phyloP scores from a whole-genome alignment of 2,797 vertebrate species.

The Eleutherodactylus coqui region DNA sequence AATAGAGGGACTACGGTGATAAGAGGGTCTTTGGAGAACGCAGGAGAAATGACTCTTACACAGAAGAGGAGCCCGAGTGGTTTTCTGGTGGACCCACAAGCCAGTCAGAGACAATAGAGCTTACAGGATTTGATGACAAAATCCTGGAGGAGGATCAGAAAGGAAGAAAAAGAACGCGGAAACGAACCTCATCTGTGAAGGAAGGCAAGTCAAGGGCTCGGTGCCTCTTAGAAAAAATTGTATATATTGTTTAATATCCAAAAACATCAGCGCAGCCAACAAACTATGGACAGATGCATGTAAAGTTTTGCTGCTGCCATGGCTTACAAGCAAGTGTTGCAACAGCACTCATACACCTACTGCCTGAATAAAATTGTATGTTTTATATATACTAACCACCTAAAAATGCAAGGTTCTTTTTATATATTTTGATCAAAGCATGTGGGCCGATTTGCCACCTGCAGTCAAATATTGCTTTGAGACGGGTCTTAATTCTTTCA shows the following conservation, averaged over 20 bases:
- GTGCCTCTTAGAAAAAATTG: not conserved
- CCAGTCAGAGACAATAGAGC: slow-evolving; percentile 98
- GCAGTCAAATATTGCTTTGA: no score
- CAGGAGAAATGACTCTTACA: slow-evolving; percentile 95
- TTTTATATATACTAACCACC: no score
- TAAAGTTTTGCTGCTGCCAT: no score
- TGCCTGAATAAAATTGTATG: no score
- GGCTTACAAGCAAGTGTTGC: no score
- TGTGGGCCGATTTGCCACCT: no score
- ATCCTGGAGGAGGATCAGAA: slow-evolving; percentile 94
- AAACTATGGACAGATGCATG: no score
- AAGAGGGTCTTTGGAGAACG: slow-evolving; percentile 94
- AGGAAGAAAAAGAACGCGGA: slow-evolving; percentile 85
- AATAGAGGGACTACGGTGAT: slow-evolving; percentile 92
- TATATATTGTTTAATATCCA: not conserved
- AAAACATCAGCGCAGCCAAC: no score
- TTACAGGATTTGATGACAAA: slow-evolving; percentile 97
- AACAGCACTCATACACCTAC: no score
- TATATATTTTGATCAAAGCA: no score
- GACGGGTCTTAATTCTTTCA: no score
- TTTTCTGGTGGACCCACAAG: slow-evolving; percentile 96
- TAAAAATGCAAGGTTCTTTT: no score
- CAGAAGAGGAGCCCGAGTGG: slow-evolving; percentile 98
- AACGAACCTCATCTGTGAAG: slow-evolving; percentile 84
- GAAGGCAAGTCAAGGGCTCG: slow-evolving; percentile 84